phyloP scores from a whole-genome alignment of 1,140 invertebrate species.

The Carposina sasakii region DNA sequence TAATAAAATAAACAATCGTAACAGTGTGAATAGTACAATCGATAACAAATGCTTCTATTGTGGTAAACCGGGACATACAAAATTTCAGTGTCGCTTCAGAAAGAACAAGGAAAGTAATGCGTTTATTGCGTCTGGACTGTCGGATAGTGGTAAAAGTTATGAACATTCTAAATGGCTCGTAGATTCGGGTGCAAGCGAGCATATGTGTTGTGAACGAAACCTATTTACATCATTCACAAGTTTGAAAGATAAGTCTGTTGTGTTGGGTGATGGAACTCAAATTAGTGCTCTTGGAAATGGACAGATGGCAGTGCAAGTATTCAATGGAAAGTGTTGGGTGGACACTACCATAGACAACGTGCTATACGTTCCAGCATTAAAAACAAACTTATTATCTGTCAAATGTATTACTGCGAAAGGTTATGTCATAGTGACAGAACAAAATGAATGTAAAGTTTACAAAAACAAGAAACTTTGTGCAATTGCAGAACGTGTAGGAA shows the following conservation, averaged over 20 bases:
- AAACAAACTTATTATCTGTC: background rate
- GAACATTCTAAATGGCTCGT: background rate
- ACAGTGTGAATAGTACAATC: no score
- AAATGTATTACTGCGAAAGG: background rate
- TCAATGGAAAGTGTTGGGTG: background rate
- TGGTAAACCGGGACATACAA: background rate
- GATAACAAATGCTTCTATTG: no score
- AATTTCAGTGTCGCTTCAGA: background rate
- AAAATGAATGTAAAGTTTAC: background rate
- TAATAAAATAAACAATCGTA: no score
- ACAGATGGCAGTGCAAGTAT: background rate
- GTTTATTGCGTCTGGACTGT: background rate
- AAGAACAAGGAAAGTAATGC: background rate
- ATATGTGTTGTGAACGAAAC: background rate
- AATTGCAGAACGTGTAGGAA: background rate
- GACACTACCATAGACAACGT: background rate
- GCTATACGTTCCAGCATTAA: background rate
- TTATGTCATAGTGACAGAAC: background rate
- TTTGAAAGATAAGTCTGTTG: background rate
- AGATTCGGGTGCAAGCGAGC: background rate
- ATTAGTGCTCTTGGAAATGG: background rate
- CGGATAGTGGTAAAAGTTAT: background rate
- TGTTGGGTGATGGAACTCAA: background rate
- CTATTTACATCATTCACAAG: background rate
- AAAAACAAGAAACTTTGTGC: background rate